A percentile compares a stretch with the other conserved stretches of the same genome.
These are phyloP conservation scores for Lucilia sericata DNA, from an alignment of 1,140 invertebrate species.

Conservation along the genomic window DNA sequence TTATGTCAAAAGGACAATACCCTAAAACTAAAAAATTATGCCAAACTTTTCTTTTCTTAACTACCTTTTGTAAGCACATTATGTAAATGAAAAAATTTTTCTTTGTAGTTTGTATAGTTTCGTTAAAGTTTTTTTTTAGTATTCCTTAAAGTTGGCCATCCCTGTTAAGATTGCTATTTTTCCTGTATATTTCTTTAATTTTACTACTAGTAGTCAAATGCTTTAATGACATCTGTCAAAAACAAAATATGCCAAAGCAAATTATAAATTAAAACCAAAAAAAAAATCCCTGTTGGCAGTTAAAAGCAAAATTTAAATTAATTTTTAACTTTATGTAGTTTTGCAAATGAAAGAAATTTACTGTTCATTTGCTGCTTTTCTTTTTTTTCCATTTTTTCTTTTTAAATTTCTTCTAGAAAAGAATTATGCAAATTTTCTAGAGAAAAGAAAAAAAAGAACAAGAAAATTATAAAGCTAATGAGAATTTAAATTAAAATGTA, in stretches of 20 bases:
- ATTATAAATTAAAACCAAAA: neutral
- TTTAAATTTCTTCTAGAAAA: no score
- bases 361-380: no score
- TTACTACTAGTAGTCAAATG: neutral
- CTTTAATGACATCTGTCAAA: slow-evolving; percentile 3
- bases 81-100: neutral
- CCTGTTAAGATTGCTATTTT: neutral
- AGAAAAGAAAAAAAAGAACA: neutral
- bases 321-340: neutral
- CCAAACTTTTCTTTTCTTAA: neutral
- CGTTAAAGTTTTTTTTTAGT: neutral
- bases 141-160: neutral
- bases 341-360: no score
- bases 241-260: neutral
- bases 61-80: neutral
- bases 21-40: neutral
- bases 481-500: slow-evolving; percentile 1
- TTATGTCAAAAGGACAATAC: neutral
- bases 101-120: neutral
- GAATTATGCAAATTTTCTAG: neutral
- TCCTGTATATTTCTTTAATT: neutral
- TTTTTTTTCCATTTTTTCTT: no score
- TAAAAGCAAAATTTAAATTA: neutral
- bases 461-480: neutral
- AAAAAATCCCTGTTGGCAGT: neutral